phyloP scores from a whole-genome alignment of 2,888 invertebrate genomes.

The Drosophila kambysellisi region DNA sequence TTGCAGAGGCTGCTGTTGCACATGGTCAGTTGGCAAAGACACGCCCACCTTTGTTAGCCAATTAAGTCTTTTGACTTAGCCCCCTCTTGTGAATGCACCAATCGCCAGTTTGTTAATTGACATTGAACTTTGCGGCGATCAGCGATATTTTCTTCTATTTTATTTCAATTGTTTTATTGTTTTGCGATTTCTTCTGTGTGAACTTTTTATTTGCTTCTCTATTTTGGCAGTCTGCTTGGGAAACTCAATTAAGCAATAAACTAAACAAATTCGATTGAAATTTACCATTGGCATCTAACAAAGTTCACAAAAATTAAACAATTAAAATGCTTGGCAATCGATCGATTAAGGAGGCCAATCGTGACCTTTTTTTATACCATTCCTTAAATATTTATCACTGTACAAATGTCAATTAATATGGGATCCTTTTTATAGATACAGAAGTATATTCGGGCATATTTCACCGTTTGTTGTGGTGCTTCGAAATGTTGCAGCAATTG shows the following conservation, averaged over 20 bases:
- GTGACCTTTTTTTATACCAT: conserved; percentile 2
- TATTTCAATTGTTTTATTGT: conserved; percentile 16
- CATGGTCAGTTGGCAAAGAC: conserved; percentile 37
- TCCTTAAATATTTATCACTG: conserved; percentile 22
- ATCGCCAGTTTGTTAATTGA: conserved; percentile 57
- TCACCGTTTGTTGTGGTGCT: conserved; percentile 3
- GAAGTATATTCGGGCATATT: conserved; percentile 20
- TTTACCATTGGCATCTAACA: conserved; percentile 35
- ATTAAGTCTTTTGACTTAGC: conserved; percentile 29
- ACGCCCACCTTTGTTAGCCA: conserved; percentile 37
- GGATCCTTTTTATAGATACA: not conserved
- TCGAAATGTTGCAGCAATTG: conserved; percentile 17
- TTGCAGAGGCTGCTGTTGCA: conserved; percentile 13
- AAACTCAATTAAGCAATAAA: conserved; percentile 60
- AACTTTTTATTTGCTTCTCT: conserved; percentile 10
- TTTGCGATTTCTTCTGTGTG: not conserved
- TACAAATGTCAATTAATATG: not conserved
- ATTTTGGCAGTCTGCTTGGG: conserved; percentile 61
- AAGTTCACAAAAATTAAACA: conserved; percentile 9
- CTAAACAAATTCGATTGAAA: conserved; percentile 38
- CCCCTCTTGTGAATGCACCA: conserved; percentile 51
- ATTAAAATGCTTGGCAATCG: conserved; percentile 27
- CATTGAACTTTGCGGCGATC: conserved; percentile 61
- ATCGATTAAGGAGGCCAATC: conserved; percentile 57
- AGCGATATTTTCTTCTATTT: conserved; percentile 34